A percentile compares a stretch with the other conserved stretches of the same genome.
phyloP scores from a whole-genome alignment of 2,888 invertebrate species.

The Tolmerus cingulatus region DNA sequence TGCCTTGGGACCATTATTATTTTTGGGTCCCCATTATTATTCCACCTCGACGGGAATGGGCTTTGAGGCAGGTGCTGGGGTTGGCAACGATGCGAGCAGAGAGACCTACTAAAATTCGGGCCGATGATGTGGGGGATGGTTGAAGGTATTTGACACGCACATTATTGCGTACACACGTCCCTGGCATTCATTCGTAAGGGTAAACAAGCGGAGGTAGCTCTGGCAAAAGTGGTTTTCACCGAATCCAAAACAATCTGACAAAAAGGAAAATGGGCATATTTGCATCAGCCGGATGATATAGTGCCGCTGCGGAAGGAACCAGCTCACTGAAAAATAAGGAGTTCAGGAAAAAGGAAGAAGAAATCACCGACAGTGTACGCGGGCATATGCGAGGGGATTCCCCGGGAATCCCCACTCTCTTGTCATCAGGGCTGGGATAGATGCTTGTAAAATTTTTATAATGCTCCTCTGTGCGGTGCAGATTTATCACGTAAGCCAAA shows the following conservation, averaged over 20 bases:
- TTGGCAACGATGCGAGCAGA: background rate
- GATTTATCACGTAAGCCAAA: background rate
- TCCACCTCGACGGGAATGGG: background rate
- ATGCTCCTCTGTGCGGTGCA: background rate
- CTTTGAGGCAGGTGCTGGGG: background rate
- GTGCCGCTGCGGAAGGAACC: slow-evolving; percentile 17
- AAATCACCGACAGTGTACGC: background rate
- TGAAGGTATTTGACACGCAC: slow-evolving; percentile 24
- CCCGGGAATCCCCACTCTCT: background rate
- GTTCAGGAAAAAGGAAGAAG: slow-evolving; percentile 25
- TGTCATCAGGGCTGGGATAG: background rate
- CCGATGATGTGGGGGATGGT: background rate
- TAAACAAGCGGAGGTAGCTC: background rate
- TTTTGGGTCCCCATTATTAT: slow-evolving; percentile 3
- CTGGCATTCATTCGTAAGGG: background rate
- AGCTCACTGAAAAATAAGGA: slow-evolving; percentile 18
- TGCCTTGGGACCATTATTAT: slow-evolving; percentile 2
- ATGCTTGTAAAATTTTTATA: background rate
- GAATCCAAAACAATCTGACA: slow-evolving; percentile 28
- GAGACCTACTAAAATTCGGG: background rate
- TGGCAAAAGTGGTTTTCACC: slow-evolving; percentile 7
- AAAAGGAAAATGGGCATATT: slow-evolving; percentile 14
- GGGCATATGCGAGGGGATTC: background rate
- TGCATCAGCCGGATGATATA: slow-evolving; percentile 34
- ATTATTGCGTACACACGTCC: slow-evolving; percentile 19